Conservation (phyloP, 2,888 invertebrate genomes). For the Petrophora chlorosata region DNA sequence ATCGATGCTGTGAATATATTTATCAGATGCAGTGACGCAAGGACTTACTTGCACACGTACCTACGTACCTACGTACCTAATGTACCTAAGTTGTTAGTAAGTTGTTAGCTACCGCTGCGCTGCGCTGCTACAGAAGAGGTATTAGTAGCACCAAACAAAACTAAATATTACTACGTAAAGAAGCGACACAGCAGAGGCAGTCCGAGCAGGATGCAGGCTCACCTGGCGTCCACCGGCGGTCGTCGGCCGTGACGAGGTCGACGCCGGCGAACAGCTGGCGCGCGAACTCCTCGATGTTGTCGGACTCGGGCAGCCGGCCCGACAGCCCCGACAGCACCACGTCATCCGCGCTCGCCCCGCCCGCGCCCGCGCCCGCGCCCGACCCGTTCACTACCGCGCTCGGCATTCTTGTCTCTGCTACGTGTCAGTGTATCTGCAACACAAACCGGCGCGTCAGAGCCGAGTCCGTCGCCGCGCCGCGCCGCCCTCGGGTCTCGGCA, state of each 20-base stretch:
- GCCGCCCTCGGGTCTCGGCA: background rate
- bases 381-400: constrained; percentile 66
- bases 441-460: constrained; percentile 23
- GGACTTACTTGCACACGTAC: no score
- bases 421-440: constrained; percentile 51
- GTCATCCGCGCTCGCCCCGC: constrained; percentile 84
- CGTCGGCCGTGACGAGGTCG: constrained; percentile 97
- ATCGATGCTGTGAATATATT: no score
- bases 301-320: constrained; percentile 95
- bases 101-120: no score
- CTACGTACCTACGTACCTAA: no score
- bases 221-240: constrained; percentile 93
- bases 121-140: no score
- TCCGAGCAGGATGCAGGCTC: no score
- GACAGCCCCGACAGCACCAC: constrained; percentile 93
- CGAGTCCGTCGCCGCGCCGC: constrained; percentile 20
- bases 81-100: no score
- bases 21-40: no score
- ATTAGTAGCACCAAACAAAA: no score
- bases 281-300: constrained; percentile 96
- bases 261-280: constrained; percentile 94
- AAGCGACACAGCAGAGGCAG: no score
- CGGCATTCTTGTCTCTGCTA: constrained; percentile 56
- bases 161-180: no score
- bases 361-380: constrained; percentile 32